Evolutionary conservation across 1,140 invertebrate genomes (phyloP), one percentile per base, ranked within the genome.

Genomic region (Popillia japonica): DNA sequence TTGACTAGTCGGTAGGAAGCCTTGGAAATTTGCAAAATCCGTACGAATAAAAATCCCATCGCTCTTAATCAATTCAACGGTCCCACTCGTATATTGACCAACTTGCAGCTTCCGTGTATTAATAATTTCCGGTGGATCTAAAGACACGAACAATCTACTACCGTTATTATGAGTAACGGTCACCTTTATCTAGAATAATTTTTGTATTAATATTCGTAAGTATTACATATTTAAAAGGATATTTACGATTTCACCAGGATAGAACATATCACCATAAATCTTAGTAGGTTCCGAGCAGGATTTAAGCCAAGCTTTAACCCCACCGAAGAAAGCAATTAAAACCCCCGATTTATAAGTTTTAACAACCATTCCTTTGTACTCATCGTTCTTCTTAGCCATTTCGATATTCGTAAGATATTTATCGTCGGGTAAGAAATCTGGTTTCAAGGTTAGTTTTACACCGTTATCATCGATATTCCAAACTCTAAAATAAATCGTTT

Each of bases 211-310:
- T n/a, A n/a, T n/a, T n/a, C n/a, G n/a, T 59, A 59, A 72, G 27
- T 72, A 23, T 80, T 20, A n/a, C 9, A 20, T 0, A 23, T 23
- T 23, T n/a, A 73, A 10, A n/a, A n/a, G n/a, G n/a, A n/a, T 79
- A 87, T 87, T 88, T 83, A 92, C 88, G 34, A 91, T 90, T 85
- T 93, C 90, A 42, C 92, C 93, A 8, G 88, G 78, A 44, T 90
- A 88, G 81, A 92, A 92, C 20, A 75, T 20, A 23, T 48, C 48
- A 64, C 64, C 22, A 8, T 20, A 34, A 40, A 64, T 23, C n/a
- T 64, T 23, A 84, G 20, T 88, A 88, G 0, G 92, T 86, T 75
- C 89, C 87, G 4, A 87, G n/a, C n/a, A n/a, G 83, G 0, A 84
- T 40, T 90, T 88, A 0, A 94, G 83, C 79, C 88, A 89, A 0